Evolutionary conservation across 1,140 invertebrate genomes (phyloP), one percentile per base, ranked within the genome.

Genomic region (Diabrotica virgifera): DNA sequence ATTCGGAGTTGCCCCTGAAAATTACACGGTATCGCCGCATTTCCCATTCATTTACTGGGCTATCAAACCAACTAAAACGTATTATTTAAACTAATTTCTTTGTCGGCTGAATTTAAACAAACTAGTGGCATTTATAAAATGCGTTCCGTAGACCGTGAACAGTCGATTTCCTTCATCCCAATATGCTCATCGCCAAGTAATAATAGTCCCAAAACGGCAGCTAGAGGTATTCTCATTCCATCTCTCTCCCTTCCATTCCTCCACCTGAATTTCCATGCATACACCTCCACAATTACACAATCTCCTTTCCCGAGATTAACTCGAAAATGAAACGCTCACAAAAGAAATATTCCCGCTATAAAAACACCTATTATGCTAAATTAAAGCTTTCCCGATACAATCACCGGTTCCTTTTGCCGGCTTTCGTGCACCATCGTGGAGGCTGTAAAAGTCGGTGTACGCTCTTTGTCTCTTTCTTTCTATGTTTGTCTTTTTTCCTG

Each of bases 321-420:
- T 52, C 10, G 40, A 60, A 60, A 60, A 60, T 60, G 50, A 60
- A 58, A 60, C 59, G 38, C 59, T 36, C 59, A 60, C 40, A 60
- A 52, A 60, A 36, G 59, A 57, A 57, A 57, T 57, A 57, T 57
- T 61, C 36, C 59, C 53, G 62, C 52, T n/a, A 56, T 40, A 55
- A 55, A 62, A 62, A 62, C 35, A 38, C 60, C 62, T 63, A 36
- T 56, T 50, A 46, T 62, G 61, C 54, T 63, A 36, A 60, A 60
- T 60, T 60, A 60, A 60, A 57, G 59, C 40, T 51, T 52, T 60
- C 14, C 59, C 50, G 50, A 60, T 60, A 50, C 59, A 60, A 60
- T 60, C 46, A 50, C 10, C 11, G 24, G 36, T 57, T 37, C 36
- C 6, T 57, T 57, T 57, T 36, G 36, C 55, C 24, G n/a, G 24